A percentile compares a stretch with the other conserved stretches of the same genome.
These are phyloP conservation scores for Thamnophis elegans DNA, from an alignment of 2,797 vertebrate species.

Conservation along the genomic window DNA sequence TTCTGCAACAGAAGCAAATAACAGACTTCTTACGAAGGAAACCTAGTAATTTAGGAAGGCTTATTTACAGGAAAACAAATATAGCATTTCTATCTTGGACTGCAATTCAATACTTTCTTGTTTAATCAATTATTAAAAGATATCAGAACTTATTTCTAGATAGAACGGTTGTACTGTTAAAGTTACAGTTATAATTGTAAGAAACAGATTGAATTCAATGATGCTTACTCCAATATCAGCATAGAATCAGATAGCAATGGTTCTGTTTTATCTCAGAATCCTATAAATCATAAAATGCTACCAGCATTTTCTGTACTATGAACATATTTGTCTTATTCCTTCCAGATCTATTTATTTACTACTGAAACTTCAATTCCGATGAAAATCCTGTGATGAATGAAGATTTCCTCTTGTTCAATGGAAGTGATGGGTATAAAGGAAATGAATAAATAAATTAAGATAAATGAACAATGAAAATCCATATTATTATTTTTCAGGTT, in stretches of 20 bases:
- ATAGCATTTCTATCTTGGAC: not conserved
- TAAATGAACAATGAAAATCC: not conserved
- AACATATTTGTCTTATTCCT: not conserved
- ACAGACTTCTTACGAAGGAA: not conserved
- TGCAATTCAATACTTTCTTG: not conserved
- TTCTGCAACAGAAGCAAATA: not conserved
- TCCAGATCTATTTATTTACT: not conserved
- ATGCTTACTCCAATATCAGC: not conserved
- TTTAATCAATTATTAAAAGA: not conserved
- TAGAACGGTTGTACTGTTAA: not conserved
- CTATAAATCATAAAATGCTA: not conserved
- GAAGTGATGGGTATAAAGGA: constrained; percentile 24
- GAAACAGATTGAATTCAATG: not conserved
- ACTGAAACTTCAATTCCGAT: not conserved
- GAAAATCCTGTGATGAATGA: not conserved
- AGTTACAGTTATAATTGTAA: not conserved
- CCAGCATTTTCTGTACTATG: not conserved
- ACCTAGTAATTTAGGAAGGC: not conserved
- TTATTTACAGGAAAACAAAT: not conserved
- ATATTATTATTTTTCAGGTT: constrained; percentile 14
- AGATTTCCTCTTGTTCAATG: not conserved
- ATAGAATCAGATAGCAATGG: not conserved
- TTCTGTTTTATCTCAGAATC: not conserved
- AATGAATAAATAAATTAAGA: constrained; percentile 4
- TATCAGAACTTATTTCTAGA: not conserved